Evolutionary conservation across 2,888 invertebrate genomes (phyloP).

Genomic region (Rhogogaster chlorosoma): DNA sequence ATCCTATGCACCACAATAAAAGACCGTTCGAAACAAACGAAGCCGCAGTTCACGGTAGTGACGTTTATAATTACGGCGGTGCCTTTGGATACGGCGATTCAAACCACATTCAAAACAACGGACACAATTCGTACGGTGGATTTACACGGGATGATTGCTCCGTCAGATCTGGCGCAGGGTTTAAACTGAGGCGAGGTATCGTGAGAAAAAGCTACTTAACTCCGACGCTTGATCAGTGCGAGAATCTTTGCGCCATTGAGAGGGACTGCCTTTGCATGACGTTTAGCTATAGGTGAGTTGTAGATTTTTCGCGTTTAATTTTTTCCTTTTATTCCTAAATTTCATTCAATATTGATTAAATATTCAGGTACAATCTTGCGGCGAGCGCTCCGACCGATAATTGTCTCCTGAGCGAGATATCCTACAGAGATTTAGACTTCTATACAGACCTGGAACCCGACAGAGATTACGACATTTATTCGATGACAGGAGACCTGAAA

Average conservation of each 20-base stretch:
- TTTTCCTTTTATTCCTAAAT: neutral
- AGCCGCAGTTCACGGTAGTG: slow-evolving; percentile 39
- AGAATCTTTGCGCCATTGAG: slow-evolving; percentile 86
- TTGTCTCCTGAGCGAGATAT: slow-evolving; percentile 87
- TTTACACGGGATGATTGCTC: slow-evolving; percentile 83
- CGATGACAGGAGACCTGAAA: slow-evolving; percentile 83
- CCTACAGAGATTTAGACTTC: slow-evolving; percentile 85
- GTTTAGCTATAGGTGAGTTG: slow-evolving; percentile 86
- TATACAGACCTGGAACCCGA: slow-evolving; percentile 87
- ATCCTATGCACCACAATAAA: slow-evolving; percentile 7
- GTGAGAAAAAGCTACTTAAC: slow-evolving; percentile 84
- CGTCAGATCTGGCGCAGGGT: slow-evolving; percentile 86
- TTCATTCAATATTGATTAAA: neutral
- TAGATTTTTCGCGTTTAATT: neutral
- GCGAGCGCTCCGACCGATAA: slow-evolving; percentile 84
- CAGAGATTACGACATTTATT: slow-evolving; percentile 89
- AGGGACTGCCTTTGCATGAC: slow-evolving; percentile 87
- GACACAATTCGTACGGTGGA: slow-evolving; percentile 51
- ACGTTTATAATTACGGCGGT: slow-evolving; percentile 62
- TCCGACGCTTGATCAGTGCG: slow-evolving; percentile 87
- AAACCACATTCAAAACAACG: slow-evolving; percentile 60
- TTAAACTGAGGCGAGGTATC: slow-evolving; percentile 85
- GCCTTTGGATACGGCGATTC: slow-evolving; percentile 63
- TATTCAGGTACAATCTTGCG: slow-evolving; percentile 78
- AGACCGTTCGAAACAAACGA: neutral